Percentiles rank a stretch among this genome's conserved stretches.
Evolutionary conservation across 2,797 vertebrate species (phyloP).

Genomic region (Falco berigora): DNA sequence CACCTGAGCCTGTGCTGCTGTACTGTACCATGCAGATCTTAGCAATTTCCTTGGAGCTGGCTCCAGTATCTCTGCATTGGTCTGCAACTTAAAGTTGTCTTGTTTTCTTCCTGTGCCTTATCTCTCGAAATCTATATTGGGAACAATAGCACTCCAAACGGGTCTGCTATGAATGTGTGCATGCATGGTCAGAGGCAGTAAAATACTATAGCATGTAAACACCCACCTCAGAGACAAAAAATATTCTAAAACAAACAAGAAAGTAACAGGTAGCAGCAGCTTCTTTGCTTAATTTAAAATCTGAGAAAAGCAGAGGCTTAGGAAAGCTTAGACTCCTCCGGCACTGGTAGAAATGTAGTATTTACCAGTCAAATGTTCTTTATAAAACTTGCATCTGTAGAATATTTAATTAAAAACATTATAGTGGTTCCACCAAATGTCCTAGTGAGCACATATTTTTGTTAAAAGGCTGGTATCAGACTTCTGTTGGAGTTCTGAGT

Average conservation of each 20-base stretch:
- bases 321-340: background rate
- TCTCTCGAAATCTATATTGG: background rate
- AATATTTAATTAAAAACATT: background rate
- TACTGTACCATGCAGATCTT: rapidly evolving
- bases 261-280: background rate
- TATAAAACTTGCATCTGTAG: background rate
- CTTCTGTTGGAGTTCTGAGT: background rate
- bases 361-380: background rate
- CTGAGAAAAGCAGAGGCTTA: background rate
- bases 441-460: background rate
- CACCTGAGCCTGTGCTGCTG: background rate
- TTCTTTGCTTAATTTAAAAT: background rate
- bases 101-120: background rate
- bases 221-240: background rate
- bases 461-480: background rate
- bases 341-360: background rate
- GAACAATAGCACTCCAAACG: background rate
- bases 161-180: rapidly evolving
- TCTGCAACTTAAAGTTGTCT: background rate
- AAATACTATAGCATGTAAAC: background rate
- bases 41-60: background rate
- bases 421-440: background rate
- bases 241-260: background rate
- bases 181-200: background rate
- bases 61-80: background rate